Evolutionary conservation across 2,113 vertebrate genomes (phyloP).

Genomic region (Heterochromis multidens): DNA sequence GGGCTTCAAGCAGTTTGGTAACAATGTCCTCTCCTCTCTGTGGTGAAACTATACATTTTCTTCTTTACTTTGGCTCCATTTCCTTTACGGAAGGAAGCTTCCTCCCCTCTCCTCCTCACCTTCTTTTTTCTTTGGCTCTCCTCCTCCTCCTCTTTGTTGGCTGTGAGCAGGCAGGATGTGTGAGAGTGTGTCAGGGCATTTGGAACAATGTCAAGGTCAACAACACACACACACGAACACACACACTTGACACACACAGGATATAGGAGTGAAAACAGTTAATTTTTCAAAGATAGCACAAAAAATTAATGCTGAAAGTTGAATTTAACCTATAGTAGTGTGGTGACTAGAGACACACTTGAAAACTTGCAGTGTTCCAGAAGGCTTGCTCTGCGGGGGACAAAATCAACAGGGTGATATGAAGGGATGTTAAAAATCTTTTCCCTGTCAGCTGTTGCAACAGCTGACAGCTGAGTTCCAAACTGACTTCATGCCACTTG

Average conservation of each 20-base stretch:
- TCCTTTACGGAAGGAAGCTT: constrained; percentile 47
- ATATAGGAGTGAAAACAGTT: constrained; percentile 14
- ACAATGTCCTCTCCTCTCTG: not conserved
- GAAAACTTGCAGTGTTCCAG: not conserved
- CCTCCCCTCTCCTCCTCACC: constrained; percentile 5
- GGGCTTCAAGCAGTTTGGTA: not conserved
- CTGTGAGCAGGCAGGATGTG: constrained; percentile 60
- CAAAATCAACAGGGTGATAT: not conserved
- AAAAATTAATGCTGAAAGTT: not conserved
- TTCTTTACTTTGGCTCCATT: constrained; percentile 41
- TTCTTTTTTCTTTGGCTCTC: constrained; percentile 8
- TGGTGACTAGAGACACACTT: not conserved
- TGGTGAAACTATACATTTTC: constrained; percentile 11
- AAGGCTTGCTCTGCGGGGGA: not conserved
- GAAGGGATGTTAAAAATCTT: constrained; percentile 31
- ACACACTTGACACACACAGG: constrained; percentile 11
- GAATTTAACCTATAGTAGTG: not conserved
- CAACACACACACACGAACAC: not conserved
- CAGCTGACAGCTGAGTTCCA: constrained; percentile 26
- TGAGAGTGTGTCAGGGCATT: constrained; percentile 54
- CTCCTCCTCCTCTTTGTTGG: constrained; percentile 16
- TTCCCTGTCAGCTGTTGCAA: constrained; percentile 62
- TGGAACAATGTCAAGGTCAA: constrained; percentile 61
- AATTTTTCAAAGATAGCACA: constrained; percentile 22
- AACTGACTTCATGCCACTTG: not conserved